Evolutionary conservation across 2,888 invertebrate genomes (phyloP), one percentile per base, ranked within the genome.

Genomic region (Nomada ruficornis): DNA sequence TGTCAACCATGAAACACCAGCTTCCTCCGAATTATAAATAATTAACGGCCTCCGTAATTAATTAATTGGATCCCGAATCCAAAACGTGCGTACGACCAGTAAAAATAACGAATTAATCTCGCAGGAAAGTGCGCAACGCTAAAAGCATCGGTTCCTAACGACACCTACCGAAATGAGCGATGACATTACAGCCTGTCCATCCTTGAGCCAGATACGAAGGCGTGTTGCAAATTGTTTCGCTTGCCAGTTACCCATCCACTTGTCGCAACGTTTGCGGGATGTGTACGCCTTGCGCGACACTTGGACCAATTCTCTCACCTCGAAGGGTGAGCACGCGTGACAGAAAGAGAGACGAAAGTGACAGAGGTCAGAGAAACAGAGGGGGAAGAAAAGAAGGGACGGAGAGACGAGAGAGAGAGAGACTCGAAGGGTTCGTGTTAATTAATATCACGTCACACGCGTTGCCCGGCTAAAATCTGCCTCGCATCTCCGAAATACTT

Each of bases 391-490:
- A 83, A 84, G 83, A 62, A 15, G 47, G 10, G 47, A 47, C 47
- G 57, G 82, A 65, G 74, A 69, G 77, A 88, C 89, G 68, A 62
- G 78, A 81, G 70, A 60, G 63, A 57, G 82, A 68, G 74, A 70
- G 77, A 88, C 89, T 86, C 90, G 91, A 92, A 93, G 93, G 93
- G 92, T 93, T 92, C 92, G 93, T 91, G 93, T 93, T 93, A 93
- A 93, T 93, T 93, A 93, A 93, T 93, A 93, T 93, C 93, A 93
- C 93, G 93, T 93, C 93, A 93, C 91, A 90, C 90, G 92, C 91
- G 90, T 89, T 90, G 89, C 91, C 89, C 89, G 83, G 89, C 91
- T 91, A 87, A 91, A 92, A 91, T 93, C 90, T 91, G 91, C 92
- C 92, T 89, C 87, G 36, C 87, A 81, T 86, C 83, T 85, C 82